Base-by-base conservation (phyloP, 2,797 vertebrate species). In the Microtus agrestis region DNA sequence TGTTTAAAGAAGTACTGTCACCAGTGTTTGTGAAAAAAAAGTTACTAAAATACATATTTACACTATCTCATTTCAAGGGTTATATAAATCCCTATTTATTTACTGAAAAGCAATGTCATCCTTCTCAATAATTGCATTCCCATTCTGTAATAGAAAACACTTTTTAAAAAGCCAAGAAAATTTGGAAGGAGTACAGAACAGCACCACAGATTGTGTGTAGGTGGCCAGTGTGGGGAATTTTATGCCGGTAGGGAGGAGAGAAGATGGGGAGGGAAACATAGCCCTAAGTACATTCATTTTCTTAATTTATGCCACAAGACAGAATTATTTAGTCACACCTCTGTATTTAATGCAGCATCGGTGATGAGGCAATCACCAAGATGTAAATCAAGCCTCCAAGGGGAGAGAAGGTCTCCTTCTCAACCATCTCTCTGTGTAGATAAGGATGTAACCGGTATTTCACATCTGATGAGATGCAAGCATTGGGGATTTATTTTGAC, bases 31-130 rank as follows among this genome's bases (percentile, higher is more conserved):
- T 91, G 78, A 97, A 92, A 94, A 96, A 96, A 93, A 84, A 89
- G 84, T 97, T 96, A 91, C 90, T 96, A 98, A 97, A 96, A 96
- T 92, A 94, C 15, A 97, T 56, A 81, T 84, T 97, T 96, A 65
- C 96, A 94, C 27, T 71, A 90, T 93, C 85, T 96, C 56, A 97
- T 96, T 97, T 96, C 87, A 90, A 95, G 67, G 59, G 86, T 95
- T 97, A 87, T 74, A 76, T 76, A 97, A 96, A 91, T 78, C 59
- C 73, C 73, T 97, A 93, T 79, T 97, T 97, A 87, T 97, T 98
- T 97, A 96, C 86, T 97, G 86, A 95, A 97, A 81, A 54, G 87
- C 92, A 97, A 95, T 91, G 97, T 95, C 91, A 95, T 87, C 59
- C 86, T 94, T 93, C 97, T 97, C 89, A 97, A 59, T 78, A 94